These are phyloP conservation scores for Ephestia elutella DNA, from an alignment of 1,140 invertebrate genomes.

Conservation along the genomic window DNA sequence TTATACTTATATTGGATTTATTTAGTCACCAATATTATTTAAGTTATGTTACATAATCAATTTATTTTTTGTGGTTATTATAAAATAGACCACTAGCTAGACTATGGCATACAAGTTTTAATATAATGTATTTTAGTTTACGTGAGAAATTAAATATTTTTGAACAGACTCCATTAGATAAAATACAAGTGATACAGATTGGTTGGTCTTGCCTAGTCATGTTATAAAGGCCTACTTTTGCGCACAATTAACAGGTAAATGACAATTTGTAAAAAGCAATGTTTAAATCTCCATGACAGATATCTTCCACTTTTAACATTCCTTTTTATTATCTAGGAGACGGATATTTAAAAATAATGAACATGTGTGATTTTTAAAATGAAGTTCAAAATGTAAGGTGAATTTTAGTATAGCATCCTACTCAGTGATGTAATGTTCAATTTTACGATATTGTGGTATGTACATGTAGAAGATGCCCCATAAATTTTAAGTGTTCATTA, in stretches of 20 bases:
- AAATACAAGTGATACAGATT: not conserved
- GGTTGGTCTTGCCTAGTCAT: slow-evolving; percentile 68
- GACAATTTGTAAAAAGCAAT: slow-evolving; percentile 11
- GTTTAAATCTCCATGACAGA: slow-evolving; percentile 28
- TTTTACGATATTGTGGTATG: slow-evolving; percentile 46
- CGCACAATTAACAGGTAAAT: not conserved
- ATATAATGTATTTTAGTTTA: not conserved
- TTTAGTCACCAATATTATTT: slow-evolving; percentile 9
- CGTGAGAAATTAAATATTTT: not conserved
- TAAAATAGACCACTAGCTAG: not conserved
- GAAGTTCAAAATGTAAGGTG: slow-evolving; percentile 55
- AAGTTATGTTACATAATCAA: not conserved
- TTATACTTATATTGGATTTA: slow-evolving; percentile 31
- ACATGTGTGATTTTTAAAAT: slow-evolving; percentile 52
- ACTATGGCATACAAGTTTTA: too few species aligned
- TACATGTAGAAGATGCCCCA: slow-evolving; percentile 52
- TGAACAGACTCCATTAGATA: not conserved
- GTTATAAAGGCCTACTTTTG: slow-evolving; percentile 52
- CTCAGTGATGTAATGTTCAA: slow-evolving; percentile 50
- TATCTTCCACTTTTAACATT: slow-evolving; percentile 65
- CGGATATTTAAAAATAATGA: slow-evolving; percentile 20
- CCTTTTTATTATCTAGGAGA: slow-evolving; percentile 41
- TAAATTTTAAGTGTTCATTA: slow-evolving; percentile 72
- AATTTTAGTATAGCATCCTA: slow-evolving; percentile 43
- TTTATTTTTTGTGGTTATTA: not conserved